Conservation (phyloP, 2,113 vertebrate species). For the Ictidomys tridecemlineatus region DNA sequence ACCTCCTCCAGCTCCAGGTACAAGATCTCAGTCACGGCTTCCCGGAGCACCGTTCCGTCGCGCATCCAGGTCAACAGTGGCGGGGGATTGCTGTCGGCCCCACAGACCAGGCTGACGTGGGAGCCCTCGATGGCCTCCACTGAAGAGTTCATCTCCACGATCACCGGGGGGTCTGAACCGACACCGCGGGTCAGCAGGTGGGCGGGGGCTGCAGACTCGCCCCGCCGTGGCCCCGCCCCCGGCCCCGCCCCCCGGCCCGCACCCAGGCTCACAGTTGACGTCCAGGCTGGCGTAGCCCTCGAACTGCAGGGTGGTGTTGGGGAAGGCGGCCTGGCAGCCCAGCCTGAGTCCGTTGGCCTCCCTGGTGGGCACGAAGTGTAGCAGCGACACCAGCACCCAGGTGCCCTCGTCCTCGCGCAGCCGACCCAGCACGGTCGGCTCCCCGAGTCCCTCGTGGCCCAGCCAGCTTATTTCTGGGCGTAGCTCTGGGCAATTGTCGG, state of each 20-base stretch:
- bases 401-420: conserved; percentile 91
- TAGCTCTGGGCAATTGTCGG: conserved; percentile 94
- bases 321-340: conserved; percentile 93
- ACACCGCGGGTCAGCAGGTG: neutral
- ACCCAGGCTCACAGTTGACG: conserved; percentile 92
- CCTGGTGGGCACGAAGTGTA: conserved; percentile 92
- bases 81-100: conserved; percentile 93
- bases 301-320: conserved; percentile 92
- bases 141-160: conserved; percentile 92
- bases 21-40: conserved; percentile 89
- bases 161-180: conserved; percentile 88
- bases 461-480: conserved; percentile 93
- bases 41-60: conserved; percentile 88
- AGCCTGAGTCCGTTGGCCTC: conserved; percentile 92
- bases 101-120: conserved; percentile 91
- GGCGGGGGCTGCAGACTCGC: neutral
- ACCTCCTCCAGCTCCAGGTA: conserved; percentile 90
- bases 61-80: conserved; percentile 92
- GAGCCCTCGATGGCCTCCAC: conserved; percentile 93
- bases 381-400: conserved; percentile 90
- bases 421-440: conserved; percentile 88
- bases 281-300: conserved; percentile 92
- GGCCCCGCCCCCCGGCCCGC: neutral
- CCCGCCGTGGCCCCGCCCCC: neutral
- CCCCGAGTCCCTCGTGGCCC: conserved; percentile 91